Conservation (phyloP, 2,797 vertebrate species). For the Setipinna tenuifilis region DNA sequence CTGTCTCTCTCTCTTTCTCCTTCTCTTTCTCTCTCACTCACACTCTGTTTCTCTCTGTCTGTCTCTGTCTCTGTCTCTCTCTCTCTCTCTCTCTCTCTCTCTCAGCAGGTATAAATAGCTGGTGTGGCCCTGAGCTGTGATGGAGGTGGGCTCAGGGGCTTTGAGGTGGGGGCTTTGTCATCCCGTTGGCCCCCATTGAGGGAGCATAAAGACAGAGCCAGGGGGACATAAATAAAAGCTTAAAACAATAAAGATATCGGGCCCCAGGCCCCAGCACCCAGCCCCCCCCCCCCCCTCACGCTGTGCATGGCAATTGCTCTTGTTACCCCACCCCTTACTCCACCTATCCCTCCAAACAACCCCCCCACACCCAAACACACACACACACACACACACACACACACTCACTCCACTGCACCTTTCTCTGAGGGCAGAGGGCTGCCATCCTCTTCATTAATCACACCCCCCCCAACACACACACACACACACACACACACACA, state of each 20-base stretch:
- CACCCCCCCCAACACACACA: not conserved
- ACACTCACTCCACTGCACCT: not conserved
- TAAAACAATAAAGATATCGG: constrained; percentile 39
- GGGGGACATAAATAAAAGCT: constrained; percentile 38
- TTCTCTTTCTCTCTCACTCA: not conserved
- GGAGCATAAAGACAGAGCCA: constrained; percentile 47
- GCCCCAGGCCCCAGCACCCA: not conserved
- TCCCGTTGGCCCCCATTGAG: constrained; percentile 34
- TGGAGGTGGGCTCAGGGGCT: constrained; percentile 26
- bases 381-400: no score
- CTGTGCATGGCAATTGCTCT: constrained; percentile 2
- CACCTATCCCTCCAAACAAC: not conserved
- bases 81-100: not conserved
- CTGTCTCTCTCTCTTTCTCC: not conserved
- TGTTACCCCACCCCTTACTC: not conserved
- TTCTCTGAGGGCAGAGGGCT: constrained; percentile 14
- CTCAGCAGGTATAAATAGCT: constrained; percentile 37
- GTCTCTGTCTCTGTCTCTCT: no score
- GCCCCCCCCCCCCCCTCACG: not conserved
- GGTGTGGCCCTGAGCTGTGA: constrained; percentile 25
- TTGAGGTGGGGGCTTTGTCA: constrained; percentile 46
- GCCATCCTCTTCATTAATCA: constrained; percentile 10
- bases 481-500: not conserved
- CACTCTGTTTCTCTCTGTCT: not conserved
- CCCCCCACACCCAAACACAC: not conserved